Evolutionary conservation across 2,113 vertebrate species (phyloP).

Genomic region (Chloroceryle aenea): DNA sequence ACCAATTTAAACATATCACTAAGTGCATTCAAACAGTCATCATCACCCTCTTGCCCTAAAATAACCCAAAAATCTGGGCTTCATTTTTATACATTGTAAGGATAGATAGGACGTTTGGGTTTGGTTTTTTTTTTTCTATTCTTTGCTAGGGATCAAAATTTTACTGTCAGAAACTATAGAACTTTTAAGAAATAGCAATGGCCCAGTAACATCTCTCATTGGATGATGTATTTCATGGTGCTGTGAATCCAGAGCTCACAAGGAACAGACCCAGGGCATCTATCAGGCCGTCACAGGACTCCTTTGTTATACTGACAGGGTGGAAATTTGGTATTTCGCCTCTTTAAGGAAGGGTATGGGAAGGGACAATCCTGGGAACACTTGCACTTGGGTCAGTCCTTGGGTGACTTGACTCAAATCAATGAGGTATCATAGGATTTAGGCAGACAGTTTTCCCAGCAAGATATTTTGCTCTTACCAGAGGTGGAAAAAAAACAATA

Average conservation of each 20-base stretch:
- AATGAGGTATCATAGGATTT: neutral
- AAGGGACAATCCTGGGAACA: neutral
- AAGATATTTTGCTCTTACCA: neutral
- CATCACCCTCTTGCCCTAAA: conserved; percentile 38
- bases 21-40: conserved; percentile 45
- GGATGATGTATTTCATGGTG: neutral
- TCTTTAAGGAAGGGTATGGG: neutral
- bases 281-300: neutral
- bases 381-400: neutral
- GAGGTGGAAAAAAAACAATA: neutral
- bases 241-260: neutral
- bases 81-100: neutral
- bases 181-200: neutral
- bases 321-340: neutral
- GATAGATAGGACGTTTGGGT: no score
- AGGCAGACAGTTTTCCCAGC: conserved; percentile 5
- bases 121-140: neutral
- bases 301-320: neutral
- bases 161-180: conserved; percentile 10
- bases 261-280: neutral
- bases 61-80: conserved; percentile 57
- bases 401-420: neutral
- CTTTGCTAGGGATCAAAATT: neutral
- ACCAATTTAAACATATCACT: conserved; percentile 59
- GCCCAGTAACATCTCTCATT: neutral